These are phyloP conservation scores for Tor tambroides DNA, from an alignment of 2,113 vertebrate genomes.

Conservation along the genomic window DNA sequence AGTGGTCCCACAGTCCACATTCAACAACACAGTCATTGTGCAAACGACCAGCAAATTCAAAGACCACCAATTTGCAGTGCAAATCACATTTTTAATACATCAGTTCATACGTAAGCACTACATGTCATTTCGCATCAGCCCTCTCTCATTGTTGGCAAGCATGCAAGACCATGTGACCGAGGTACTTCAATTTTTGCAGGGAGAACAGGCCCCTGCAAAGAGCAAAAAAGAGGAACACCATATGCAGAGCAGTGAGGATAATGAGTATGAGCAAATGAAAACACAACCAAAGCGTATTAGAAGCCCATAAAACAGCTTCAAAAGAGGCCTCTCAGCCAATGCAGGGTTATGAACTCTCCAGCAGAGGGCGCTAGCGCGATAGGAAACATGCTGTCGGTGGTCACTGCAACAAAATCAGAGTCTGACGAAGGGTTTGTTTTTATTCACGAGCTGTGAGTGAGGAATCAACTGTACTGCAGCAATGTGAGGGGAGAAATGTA, in stretches of 20 bases:
- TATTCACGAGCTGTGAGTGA: background rate
- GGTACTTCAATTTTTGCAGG: background rate
- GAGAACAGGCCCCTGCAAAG: background rate
- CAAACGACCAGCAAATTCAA: conserved; percentile 17
- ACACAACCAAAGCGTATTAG: conserved; percentile 10
- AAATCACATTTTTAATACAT: conserved; percentile 37
- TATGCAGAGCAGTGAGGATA: background rate
- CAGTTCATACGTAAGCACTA: conserved; percentile 23
- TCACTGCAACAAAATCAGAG: background rate
- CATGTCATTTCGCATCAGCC: background rate
- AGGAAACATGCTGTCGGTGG: background rate
- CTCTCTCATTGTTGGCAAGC: background rate
- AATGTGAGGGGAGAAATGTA: background rate
- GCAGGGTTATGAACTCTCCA: conserved; percentile 13
- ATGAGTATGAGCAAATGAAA: conserved; percentile 8
- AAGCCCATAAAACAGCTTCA: conserved; percentile 9
- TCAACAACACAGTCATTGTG: conserved; percentile 29
- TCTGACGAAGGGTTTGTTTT: background rate
- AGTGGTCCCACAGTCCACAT: background rate
- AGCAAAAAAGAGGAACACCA: background rate
- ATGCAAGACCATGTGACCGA: conserved; percentile 38
- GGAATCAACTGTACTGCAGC: conserved; percentile 22
- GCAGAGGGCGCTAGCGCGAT: conserved; percentile 31
- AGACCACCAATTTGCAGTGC: conserved; percentile 27
- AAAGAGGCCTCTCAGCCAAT: background rate